Conservation (phyloP, 1,140 invertebrate genomes). For the Lithobius niger region DNA sequence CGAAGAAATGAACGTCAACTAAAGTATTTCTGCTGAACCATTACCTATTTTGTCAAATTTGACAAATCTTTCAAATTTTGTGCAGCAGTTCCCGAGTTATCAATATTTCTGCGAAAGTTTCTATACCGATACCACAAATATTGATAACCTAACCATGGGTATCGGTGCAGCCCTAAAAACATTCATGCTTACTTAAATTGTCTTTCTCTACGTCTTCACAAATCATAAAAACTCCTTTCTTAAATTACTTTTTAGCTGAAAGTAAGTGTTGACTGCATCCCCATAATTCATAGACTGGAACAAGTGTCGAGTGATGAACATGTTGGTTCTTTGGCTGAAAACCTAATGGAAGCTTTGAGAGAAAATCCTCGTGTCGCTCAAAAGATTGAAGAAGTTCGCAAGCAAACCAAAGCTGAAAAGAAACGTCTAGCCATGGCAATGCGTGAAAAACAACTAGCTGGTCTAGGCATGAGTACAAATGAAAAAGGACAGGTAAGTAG, state of each 20-base stretch:
- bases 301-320: slow-evolving; percentile 96
- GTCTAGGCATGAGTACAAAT: slow-evolving; percentile 88
- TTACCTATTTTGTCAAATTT: no score
- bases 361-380: slow-evolving; percentile 60
- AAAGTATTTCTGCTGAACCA: no score
- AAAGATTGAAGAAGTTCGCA: slow-evolving; percentile 78
- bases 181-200: no score
- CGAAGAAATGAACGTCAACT: no score
- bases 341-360: slow-evolving; percentile 72
- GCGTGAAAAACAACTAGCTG: slow-evolving; percentile 85
- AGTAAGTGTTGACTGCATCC: slow-evolving; percentile 71
- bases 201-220: no score
- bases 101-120: no score
- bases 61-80: no score
- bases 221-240: no score
- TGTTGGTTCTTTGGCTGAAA: slow-evolving; percentile 91
- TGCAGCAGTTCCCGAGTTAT: no score
- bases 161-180: no score
- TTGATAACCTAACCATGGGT: no score
- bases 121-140: no score
- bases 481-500: slow-evolving; percentile 54
- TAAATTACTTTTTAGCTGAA: slow-evolving; percentile 47
- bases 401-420: slow-evolving; percentile 84
- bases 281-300: slow-evolving; percentile 86
- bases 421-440: slow-evolving; percentile 96